These are phyloP conservation scores for Neotoma lepida DNA, from an alignment of 2,113 vertebrate species.

Conservation along the genomic window DNA sequence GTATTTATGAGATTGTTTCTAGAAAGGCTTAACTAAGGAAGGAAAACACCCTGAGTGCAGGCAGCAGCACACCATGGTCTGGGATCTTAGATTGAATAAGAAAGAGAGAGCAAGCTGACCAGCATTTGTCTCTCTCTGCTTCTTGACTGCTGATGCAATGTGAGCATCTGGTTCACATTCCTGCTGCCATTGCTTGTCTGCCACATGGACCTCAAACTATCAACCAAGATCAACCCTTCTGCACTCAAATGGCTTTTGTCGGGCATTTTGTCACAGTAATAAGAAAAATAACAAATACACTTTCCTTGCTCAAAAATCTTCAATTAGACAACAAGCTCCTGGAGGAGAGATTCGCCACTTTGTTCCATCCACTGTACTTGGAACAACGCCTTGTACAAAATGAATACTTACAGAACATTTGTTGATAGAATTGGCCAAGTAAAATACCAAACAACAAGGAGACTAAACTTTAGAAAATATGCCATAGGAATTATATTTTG, in stretches of 20 bases:
- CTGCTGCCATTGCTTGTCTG: not conserved
- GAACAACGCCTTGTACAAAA: conserved; percentile 27
- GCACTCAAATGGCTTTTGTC: not conserved
- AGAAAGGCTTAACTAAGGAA: not conserved
- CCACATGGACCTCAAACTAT: not conserved
- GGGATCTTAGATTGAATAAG: not conserved
- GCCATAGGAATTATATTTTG: conserved; percentile 31
- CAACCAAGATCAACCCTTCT: not conserved
- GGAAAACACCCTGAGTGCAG: not conserved
- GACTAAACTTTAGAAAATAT: conserved; percentile 34
- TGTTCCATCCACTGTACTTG: not conserved
- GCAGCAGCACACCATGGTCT: not conserved
- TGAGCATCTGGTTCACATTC: not conserved
- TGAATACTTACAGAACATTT: conserved; percentile 38
- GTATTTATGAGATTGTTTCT: not conserved
- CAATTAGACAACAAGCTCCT: conserved; percentile 9
- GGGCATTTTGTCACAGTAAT: not conserved
- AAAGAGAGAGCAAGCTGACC: not conserved
- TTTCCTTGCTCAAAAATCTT: not conserved
- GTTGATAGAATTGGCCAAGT: conserved; percentile 15
- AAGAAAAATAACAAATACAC: not conserved
- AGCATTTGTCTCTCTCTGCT: not conserved
- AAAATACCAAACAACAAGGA: conserved; percentile 22
- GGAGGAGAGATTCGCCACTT: conserved; percentile 18
- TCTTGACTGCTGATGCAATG: not conserved